Base-by-base conservation (phyloP, 2,888 invertebrate genomes). In the Cerceris rybyensis region DNA sequence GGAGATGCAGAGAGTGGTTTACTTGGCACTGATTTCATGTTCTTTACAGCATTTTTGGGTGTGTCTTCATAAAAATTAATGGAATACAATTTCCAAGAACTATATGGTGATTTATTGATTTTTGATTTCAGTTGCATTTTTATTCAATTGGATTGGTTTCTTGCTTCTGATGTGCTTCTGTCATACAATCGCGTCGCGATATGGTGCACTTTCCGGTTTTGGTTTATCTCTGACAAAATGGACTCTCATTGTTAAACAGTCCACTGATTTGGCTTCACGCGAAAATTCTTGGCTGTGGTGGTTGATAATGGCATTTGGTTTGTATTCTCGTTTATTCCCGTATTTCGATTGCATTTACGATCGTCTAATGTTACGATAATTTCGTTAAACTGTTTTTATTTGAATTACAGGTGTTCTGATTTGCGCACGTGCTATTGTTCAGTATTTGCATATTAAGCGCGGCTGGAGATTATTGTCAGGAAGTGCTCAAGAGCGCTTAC, bases 81-180 rank as follows among this genome's bases (percentile, higher is more conserved):
- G 70, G 71, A 43, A 9, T 42, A 13, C 57, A 6, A 28, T 17
- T 17, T 42, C 11, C 2, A 46, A 39, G 50, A 4, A 7, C 28
- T 59, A 39, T 69, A 4, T 50, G 17, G 39, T 54, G 61, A 60
- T 68, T 28, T 0, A 14, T 17, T 9, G 28, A 42, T 9, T 42
- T 79, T 75, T 79, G 82, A 80, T 93, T 94, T 59, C 93, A 97
- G 98, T 98, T 92, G 97, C 98, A 87, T 98, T 98, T 93, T 95
- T 98, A 63, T 98, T 98, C 94, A 98, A 98, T 93, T 98, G 98
- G 98, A 96, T 98, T 91, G 98, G 98, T 13, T 98, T 98, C 92
- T 93, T 98, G 86, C 94, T 98, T 90, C 94, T 98, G 86, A 96
- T 98, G 95, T 98, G 98, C 90, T 97, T 98, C 94, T 98, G 98